Evolutionary conservation across 1,140 invertebrate species (phyloP), one percentile per base, ranked within the genome.

Genomic region (Glossosoma conforme): DNA sequence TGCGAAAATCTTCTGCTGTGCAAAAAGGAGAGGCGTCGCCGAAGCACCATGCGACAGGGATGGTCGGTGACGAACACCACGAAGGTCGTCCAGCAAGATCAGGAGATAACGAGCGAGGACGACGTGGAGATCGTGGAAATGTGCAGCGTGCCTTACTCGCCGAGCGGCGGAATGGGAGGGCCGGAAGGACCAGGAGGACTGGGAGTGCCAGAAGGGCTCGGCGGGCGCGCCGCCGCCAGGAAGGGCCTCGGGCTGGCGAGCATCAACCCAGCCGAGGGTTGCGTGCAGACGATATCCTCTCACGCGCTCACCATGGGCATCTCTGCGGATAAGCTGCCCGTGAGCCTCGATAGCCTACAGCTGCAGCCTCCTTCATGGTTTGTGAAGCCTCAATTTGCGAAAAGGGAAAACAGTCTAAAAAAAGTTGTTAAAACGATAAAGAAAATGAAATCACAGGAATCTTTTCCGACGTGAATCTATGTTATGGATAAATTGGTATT

Each of bases 291-390:
- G 9, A 38, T 59, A 9, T 48, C 48, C 2, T 36, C 32, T 15
- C 71, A n/a, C 65, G 64, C 44, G 57, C 51, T 30, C 65, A 65
- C 58, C 51, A 64, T 20, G 67, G 67, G 48, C 6, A 36, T 52
- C 9, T 14, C 46, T 15, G 19, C 47, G 4, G 28, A 24, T 22
- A n/a, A 35, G 30, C 36, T 59, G 9, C 57, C 57, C 6, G 52
- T 48, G 40, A 52, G 22, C 10, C 36, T 66, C 65, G 61, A 72
- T 66, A 56, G 68, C 66, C 17, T 67, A 72, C 54, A 69, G 2
- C 62, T 74, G 0, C 67, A 61, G 44, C 72, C 72, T 0, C 72
- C 72, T 9, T 73, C 72, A 9, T 75, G 71, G 70, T 75, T 65
- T 50, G 60, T 61, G 1, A 71, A 75, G 45, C 72, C 72, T 11